These are phyloP conservation scores for Aphaenogaster rudis DNA, from an alignment of 1,140 invertebrate species.

Conservation along the genomic window DNA sequence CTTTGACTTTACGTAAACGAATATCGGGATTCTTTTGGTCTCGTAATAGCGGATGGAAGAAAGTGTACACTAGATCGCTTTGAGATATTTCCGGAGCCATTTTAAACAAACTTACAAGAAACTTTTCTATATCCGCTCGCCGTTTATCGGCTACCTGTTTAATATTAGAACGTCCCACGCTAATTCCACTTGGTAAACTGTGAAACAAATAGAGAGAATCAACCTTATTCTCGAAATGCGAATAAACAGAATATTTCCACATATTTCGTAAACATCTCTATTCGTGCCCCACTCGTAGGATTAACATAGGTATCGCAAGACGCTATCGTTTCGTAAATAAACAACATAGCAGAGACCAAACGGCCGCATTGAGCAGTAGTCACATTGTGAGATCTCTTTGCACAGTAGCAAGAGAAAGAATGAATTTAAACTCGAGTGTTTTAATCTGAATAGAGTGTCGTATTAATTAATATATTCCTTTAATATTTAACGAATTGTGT, in stretches of 20 bases:
- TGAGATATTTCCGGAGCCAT: conserved; percentile 97
- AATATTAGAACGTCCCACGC: conserved; percentile 96
- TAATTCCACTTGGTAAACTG: conserved; percentile 92
- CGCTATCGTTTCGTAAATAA: conserved; percentile 28
- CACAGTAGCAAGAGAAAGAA: not conserved
- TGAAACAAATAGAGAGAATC: conserved; percentile 72
- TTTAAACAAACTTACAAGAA: conserved; percentile 94
- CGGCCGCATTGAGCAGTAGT: not conserved
- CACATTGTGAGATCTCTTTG: not conserved
- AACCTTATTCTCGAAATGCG: not conserved
- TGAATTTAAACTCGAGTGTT: conserved; percentile 11
- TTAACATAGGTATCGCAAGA: conserved; percentile 11
- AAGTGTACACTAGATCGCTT: conserved; percentile 98
- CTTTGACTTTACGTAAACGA: conserved; percentile 89
- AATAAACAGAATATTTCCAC: not conserved
- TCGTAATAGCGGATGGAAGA: conserved; percentile 97
- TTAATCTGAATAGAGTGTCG: not conserved
- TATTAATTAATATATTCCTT: conserved; percentile 34
- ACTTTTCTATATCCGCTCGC: conserved; percentile 94
- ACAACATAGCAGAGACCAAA: not conserved
- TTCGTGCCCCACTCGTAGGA: not conserved
- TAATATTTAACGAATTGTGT: not conserved
- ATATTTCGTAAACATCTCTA: conserved; percentile 8
- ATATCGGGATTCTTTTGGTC: conserved; percentile 95
- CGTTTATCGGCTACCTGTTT: conserved; percentile 97